phyloP scores from a whole-genome alignment of 2,113 vertebrate species.

The Colius striatus region DNA sequence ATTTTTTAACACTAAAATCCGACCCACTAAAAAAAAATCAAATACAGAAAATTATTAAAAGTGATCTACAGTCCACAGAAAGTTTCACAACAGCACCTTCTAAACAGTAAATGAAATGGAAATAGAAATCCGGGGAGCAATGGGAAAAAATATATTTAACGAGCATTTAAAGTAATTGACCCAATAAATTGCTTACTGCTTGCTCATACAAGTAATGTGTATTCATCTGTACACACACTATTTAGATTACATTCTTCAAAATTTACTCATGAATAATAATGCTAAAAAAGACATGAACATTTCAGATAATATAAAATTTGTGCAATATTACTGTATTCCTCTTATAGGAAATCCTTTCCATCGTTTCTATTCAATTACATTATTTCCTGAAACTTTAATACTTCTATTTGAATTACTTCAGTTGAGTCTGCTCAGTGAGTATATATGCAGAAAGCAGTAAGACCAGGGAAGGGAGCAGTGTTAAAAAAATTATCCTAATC shows the following conservation, averaged over 20 bases:
- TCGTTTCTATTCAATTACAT: background rate
- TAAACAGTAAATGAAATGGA: background rate
- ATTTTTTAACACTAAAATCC: too few species aligned
- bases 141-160: background rate
- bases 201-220: background rate
- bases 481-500: background rate
- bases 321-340: background rate
- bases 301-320: background rate
- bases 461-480: background rate
- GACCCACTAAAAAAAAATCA: accelerated
- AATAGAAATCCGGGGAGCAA: background rate
- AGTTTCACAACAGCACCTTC: background rate
- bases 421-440: background rate
- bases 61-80: background rate
- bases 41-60: background rate
- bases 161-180: background rate
- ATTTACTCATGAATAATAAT: background rate
- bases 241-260: background rate
- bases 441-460: background rate
- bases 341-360: background rate
- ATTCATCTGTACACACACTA: background rate
- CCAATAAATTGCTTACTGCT: background rate
- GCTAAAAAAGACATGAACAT: background rate
- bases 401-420: background rate
- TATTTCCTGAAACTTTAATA: background rate